Evolutionary conservation across 2,888 invertebrate species (phyloP).

Genomic region (Melanostoma mellinum): DNA sequence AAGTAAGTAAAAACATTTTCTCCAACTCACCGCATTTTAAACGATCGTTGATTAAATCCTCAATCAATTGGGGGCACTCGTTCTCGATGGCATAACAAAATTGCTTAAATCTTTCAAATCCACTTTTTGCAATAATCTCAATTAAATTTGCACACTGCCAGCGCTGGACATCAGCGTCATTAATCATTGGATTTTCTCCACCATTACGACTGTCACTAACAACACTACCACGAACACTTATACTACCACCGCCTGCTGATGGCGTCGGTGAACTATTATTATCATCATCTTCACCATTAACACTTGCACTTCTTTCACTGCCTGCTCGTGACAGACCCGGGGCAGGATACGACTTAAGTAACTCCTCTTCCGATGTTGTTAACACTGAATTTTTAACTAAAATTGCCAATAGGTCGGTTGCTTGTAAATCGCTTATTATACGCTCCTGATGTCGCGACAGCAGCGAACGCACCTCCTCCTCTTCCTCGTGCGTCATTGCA

Average conservation of each 20-base stretch:
- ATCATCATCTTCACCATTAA: conserved; percentile 78
- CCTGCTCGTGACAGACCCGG: conserved; percentile 74
- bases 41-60: conserved; percentile 85
- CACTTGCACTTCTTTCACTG: conserved; percentile 79
- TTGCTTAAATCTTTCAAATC: conserved; percentile 84
- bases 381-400: conserved; percentile 86
- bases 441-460: conserved; percentile 85
- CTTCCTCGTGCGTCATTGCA: conserved; percentile 80
- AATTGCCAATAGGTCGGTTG: conserved; percentile 85
- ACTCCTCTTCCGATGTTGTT: conserved; percentile 84
- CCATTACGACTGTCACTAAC: conserved; percentile 16
- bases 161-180: conserved; percentile 79
- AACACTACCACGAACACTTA: conserved; percentile 41
- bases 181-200: conserved; percentile 74
- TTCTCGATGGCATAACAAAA: conserved; percentile 85
- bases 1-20: background rate
- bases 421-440: conserved; percentile 85
- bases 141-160: conserved; percentile 85
- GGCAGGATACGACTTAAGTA: conserved; percentile 77
- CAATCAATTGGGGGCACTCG: conserved; percentile 86
- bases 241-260: conserved; percentile 74
- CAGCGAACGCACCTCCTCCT: conserved; percentile 84
- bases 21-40: conserved; percentile 82
- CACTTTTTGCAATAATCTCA: conserved; percentile 86
- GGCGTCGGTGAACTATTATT: conserved; percentile 80